phyloP scores from a whole-genome alignment of 1,140 invertebrate species.

The Chironomus striatipennis region DNA sequence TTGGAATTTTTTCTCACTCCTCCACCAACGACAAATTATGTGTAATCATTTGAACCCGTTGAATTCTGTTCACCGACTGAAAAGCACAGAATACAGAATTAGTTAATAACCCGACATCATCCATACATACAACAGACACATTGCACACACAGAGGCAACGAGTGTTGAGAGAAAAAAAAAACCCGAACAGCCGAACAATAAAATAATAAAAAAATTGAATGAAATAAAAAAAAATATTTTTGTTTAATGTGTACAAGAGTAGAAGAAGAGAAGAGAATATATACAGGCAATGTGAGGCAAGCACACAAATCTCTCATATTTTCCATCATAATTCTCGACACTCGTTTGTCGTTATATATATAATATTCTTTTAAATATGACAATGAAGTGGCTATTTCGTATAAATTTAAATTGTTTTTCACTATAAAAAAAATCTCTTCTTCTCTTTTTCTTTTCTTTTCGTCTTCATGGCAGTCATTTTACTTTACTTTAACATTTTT shows the following conservation, averaged over 20 bases:
- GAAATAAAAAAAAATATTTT: slow-evolving; percentile 15
- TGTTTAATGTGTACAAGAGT: neutral
- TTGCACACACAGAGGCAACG: neutral
- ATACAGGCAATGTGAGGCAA: neutral
- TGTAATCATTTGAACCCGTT: slow-evolving; percentile 21
- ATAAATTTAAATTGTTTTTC: slow-evolving; percentile 3
- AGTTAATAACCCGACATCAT: slow-evolving; percentile 19
- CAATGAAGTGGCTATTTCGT: slow-evolving; percentile 7
- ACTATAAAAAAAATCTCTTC: too few relatives aligned
- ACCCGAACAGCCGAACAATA: slow-evolving; percentile 23
- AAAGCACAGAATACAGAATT: slow-evolving; percentile 20
- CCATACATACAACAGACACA: neutral
- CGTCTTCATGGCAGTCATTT: too few relatives aligned
- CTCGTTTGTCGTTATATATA: slow-evolving; percentile 1
- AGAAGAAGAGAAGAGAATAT: neutral
- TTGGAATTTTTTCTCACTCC: neutral
- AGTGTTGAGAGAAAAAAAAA: neutral
- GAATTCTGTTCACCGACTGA: slow-evolving; percentile 19
- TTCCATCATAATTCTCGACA: slow-evolving; percentile 8
- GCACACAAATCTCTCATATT: too few relatives aligned
- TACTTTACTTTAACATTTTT: neutral
- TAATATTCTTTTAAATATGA: neutral
- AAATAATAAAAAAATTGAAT: neutral
- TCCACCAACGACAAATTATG: slow-evolving; percentile 12
- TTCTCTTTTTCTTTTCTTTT: too few relatives aligned